Percentiles rank a stretch among this genome's conserved stretches.
Conservation (phyloP, 1,140 invertebrate species). For the Trichomalopsis sarcophagae region DNA sequence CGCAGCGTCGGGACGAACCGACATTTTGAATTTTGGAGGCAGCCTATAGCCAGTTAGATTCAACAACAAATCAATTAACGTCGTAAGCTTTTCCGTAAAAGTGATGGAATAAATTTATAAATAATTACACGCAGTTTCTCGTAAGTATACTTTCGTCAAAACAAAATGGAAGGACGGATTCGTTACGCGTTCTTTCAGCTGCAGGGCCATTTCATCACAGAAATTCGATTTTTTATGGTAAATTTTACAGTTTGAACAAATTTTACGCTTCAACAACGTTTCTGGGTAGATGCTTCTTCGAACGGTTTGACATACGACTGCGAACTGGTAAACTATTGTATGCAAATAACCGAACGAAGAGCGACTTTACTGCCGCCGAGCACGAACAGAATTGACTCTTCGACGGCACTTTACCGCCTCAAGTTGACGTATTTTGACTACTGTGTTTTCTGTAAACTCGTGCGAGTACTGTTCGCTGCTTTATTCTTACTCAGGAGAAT, state of each 20-base stretch:
- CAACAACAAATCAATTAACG: too few relatives aligned
- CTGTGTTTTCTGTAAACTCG: not conserved
- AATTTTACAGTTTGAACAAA: not conserved
- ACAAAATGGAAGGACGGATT: not conserved
- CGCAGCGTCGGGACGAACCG: not conserved
- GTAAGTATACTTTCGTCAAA: not conserved
- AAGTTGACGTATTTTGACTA: not conserved
- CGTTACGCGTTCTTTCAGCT: not conserved
- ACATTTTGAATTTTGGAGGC: not conserved
- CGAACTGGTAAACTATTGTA: not conserved
- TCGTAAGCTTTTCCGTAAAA: too few relatives aligned
- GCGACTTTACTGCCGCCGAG: not conserved
- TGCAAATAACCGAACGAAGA: not conserved
- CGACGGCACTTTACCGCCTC: not conserved
- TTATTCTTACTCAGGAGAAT: too few relatives aligned
- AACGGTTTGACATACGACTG: not conserved
- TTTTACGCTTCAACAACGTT: not conserved
- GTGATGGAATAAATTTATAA: too few relatives aligned
- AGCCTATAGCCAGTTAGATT: not conserved
- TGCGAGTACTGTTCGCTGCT: too few relatives aligned
- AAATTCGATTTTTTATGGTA: too few relatives aligned
- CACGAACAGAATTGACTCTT: not conserved
- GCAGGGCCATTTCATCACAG: too few relatives aligned
- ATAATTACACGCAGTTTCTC: not conserved
- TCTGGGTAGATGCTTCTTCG: not conserved